Evolutionary conservation across 1,140 invertebrate genomes (phyloP), one percentile per base, ranked within the genome.

Genomic region (Zaprionus vittiger): DNA sequence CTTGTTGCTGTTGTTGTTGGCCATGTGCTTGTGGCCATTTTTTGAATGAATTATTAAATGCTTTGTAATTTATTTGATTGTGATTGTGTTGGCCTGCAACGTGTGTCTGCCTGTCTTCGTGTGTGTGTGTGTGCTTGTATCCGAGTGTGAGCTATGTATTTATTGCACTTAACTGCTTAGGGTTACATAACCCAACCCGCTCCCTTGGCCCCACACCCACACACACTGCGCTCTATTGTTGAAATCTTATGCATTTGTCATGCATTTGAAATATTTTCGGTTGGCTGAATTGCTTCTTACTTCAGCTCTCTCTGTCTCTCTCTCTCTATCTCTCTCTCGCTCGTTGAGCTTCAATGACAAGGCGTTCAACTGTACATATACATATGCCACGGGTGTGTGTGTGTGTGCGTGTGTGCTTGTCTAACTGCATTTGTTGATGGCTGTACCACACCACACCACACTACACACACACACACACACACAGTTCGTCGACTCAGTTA

Each of bases 241-340:
- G 85, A 89, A 85, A 89, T 89, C 85, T 90, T 85, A 89, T 89
- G 85, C 85, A 89, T 90, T 89, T 89, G 85, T 90, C 85, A 89
- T 89, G 85, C 84, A 90, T 89, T 90, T 77, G 76, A 90, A 89
- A 89, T 89, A 89, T 89, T 90, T 90, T 89, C 79, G 85, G 81
- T 82, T 72, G 81, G 85, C 64, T 75, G 77, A 69, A 77, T 75
- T 47, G 38, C 44, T 77, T 22, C 37, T n/a, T 47, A 38, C 65
- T 67, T 37, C 52, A 55, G 52, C 55, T 65, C 54, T 47, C 41
- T n/a, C 7, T n/a, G n/a, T n/a, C 5, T 44, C 37, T 38, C 12
- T 38, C 7, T 3, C n/a, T 2, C 6, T 44, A 2, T 44, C n/a
- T 44, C 7, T 20, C 41, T 47, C n/a, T 47, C 7, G 1, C 41